Conservation (phyloP, 37 sponge, comb jelly and placozoan species). For the Geodia barretti region DNA sequence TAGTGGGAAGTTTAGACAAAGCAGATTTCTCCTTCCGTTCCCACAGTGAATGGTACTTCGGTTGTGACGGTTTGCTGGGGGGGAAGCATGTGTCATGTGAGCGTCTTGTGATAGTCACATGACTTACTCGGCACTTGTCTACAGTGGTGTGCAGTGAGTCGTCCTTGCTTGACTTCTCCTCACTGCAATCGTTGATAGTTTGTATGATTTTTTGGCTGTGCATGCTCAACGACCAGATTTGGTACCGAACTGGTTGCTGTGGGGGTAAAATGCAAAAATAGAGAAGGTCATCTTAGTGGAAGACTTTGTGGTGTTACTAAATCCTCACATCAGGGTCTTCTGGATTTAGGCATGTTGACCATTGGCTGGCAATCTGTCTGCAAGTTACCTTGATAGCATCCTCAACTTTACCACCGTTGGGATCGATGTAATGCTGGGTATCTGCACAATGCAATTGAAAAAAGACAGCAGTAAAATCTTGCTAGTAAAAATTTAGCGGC, state of each 20-base stretch:
- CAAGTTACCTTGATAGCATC: constrained; percentile 63
- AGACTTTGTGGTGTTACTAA: background rate
- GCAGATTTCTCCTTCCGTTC: constrained; percentile 52
- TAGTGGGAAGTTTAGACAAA: constrained; percentile 34
- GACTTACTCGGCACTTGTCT: background rate
- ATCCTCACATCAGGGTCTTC: background rate
- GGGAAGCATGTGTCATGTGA: background rate
- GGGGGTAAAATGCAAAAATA: background rate
- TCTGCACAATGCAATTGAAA: too few relatives aligned
- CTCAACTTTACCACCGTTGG: constrained; percentile 53
- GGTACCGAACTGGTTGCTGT: background rate
- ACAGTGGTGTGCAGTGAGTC: background rate
- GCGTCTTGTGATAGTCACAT: background rate
- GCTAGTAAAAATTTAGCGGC: too few relatives aligned
- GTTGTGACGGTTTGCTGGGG: constrained; percentile 25
- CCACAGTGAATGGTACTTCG: constrained; percentile 29
- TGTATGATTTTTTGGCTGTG: background rate
- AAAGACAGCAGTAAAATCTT: too few relatives aligned
- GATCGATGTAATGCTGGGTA: constrained; percentile 54
- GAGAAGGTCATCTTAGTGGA: background rate
- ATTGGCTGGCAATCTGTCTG: constrained; percentile 22
- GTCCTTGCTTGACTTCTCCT: background rate
- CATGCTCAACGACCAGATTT: background rate
- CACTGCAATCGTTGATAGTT: background rate
- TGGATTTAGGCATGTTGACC: constrained; percentile 70